phyloP scores from a whole-genome alignment of 2,113 vertebrate species.

The Arvicanthis niloticus region DNA sequence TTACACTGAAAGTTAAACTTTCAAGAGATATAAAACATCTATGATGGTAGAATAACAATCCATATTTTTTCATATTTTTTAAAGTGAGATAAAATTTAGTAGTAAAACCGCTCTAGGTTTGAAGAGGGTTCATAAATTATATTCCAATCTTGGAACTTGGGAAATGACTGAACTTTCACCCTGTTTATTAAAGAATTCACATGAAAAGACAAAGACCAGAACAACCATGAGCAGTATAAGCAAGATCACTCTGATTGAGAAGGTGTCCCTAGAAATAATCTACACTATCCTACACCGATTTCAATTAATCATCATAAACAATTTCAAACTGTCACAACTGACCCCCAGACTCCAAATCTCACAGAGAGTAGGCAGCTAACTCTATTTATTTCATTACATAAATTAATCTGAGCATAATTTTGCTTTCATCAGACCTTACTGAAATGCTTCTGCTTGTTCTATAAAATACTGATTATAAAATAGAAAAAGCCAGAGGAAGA shows the following conservation, averaged over 20 bases:
- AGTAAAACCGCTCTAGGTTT: not conserved
- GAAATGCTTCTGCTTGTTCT: conserved; percentile 29
- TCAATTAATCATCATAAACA: conserved; percentile 74
- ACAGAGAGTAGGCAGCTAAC: conserved; percentile 1
- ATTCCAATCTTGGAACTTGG: not conserved
- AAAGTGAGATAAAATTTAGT: not conserved
- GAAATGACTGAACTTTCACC: conserved; percentile 49
- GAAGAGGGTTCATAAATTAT: not conserved
- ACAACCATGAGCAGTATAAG: conserved; percentile 59
- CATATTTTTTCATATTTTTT: conserved; percentile 30
- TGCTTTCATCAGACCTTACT: conserved; percentile 26
- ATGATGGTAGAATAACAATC: not conserved
- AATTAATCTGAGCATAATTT: conserved; percentile 34
- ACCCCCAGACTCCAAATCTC: conserved; percentile 61
- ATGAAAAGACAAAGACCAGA: conserved; percentile 52
- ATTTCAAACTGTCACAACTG: conserved; percentile 67
- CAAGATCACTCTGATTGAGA: conserved; percentile 60
- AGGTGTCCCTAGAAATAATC: conserved; percentile 63
- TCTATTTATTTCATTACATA: conserved; percentile 56
- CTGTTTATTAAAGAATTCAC: conserved; percentile 70
- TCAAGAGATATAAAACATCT: conserved; percentile 1
- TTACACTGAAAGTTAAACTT: not conserved
- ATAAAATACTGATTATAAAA: conserved; percentile 15
- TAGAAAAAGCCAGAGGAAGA: not conserved
- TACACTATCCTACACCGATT: conserved; percentile 48